Evolutionary conservation across 64 coral and sea anemone genomes (phyloP).

Genomic region (Hydrozoanthus tunicans): DNA sequence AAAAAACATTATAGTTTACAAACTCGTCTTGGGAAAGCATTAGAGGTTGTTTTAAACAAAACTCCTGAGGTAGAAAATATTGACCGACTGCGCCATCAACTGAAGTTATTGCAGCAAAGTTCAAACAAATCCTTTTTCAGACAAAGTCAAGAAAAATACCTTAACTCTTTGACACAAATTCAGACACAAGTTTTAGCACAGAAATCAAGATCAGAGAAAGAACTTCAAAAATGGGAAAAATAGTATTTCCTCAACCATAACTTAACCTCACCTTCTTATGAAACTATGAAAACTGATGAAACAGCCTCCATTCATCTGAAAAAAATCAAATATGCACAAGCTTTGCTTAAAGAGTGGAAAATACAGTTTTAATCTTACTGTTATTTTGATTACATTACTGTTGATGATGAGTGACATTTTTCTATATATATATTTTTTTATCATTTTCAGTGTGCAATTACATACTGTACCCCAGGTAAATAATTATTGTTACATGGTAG

Average conservation of each 20-base stretch:
- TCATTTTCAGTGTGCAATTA: too few species aligned
- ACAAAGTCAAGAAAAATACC: constrained; percentile 41
- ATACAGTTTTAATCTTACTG: neutral
- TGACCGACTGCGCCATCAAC: constrained; percentile 39
- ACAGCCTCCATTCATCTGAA: constrained; percentile 45
- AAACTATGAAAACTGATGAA: constrained; percentile 54
- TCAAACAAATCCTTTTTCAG: constrained; percentile 6
- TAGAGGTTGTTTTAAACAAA: constrained; percentile 42
- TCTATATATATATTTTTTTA: too few species aligned
- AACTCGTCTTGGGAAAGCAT: constrained; percentile 44
- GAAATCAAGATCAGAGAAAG: constrained; percentile 35
- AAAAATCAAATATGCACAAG: constrained; percentile 57
- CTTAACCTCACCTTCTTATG: constrained; percentile 59
- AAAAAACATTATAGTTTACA: constrained; percentile 42
- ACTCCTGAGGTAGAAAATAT: constrained; percentile 43
- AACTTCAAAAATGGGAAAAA: constrained; percentile 56
- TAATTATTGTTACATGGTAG: too few species aligned
- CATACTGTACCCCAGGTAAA: too few species aligned
- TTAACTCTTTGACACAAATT: constrained; percentile 19
- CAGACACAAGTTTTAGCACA: constrained; percentile 45
- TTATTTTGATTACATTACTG: neutral
- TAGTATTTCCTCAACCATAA: constrained; percentile 29
- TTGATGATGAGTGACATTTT: too few species aligned
- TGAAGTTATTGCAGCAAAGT: constrained; percentile 27
- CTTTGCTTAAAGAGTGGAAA: constrained; percentile 60